Percentiles rank a stretch among this genome's conserved stretches.
Evolutionary conservation across 2,113 vertebrate genomes (phyloP).

Genomic region (Chauna torquata): DNA sequence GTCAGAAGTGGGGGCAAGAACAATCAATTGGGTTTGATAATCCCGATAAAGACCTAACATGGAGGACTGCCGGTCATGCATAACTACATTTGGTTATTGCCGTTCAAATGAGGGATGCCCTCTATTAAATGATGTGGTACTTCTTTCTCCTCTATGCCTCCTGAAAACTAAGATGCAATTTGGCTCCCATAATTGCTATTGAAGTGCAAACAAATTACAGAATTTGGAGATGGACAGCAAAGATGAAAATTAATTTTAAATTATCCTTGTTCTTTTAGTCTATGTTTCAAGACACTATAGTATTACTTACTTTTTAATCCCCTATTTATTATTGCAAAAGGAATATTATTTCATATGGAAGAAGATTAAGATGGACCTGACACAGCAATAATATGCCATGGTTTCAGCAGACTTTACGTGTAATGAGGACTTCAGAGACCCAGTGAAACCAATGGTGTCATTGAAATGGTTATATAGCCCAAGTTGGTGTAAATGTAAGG

Average conservation of each 20-base stretch:
- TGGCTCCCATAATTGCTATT: background rate
- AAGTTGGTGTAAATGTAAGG: background rate
- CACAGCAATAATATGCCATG: background rate
- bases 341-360: background rate
- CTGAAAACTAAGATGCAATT: background rate
- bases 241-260: background rate
- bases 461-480: background rate
- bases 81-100: background rate
- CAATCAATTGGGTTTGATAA: background rate
- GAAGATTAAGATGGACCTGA: background rate
- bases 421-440: background rate
- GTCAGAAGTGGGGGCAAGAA: background rate
- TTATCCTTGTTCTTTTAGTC: background rate
- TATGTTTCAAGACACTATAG: background rate
- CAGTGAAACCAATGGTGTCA: background rate
- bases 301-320: background rate
- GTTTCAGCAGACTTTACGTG: background rate
- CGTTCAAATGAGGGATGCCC: background rate
- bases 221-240: background rate
- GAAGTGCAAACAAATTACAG: background rate
- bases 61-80: background rate
- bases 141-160: background rate
- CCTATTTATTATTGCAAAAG: background rate
- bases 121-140: background rate
- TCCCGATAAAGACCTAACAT: background rate